A percentile compares a stretch with the other conserved stretches of the same genome.
These are phyloP conservation scores for Chiloscyllium plagiosum DNA, from an alignment of 2,113 vertebrate genomes.

Conservation along the genomic window DNA sequence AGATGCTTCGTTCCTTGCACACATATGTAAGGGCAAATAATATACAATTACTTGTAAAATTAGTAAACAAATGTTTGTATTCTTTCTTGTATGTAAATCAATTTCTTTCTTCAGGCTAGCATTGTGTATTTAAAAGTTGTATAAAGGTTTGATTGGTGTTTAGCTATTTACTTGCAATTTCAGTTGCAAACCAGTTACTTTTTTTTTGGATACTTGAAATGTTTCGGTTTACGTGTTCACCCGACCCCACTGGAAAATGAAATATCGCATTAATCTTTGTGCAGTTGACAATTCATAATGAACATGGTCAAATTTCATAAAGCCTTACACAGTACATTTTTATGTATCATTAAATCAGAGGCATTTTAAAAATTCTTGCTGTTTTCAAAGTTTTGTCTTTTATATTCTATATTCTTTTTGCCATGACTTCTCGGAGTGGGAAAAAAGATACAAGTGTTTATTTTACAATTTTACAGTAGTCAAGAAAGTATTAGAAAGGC, in stretches of 20 bases:
- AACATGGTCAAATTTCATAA: not conserved
- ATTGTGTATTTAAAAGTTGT: not conserved
- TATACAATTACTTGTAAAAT: not conserved
- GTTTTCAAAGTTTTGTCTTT: not conserved
- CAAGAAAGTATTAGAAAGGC: constrained; percentile 45
- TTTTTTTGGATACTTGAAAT: not conserved
- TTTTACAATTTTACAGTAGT: constrained; percentile 48
- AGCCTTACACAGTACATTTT: not conserved
- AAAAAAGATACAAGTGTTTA: constrained; percentile 45
- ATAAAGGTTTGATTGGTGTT: not conserved
- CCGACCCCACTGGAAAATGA: not conserved
- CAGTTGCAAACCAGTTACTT: not conserved
- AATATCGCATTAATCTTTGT: not conserved
- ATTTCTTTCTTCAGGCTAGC: not conserved
- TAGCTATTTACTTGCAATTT: not conserved
- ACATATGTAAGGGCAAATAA: not conserved
- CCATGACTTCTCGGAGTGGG: not conserved
- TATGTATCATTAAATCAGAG: not conserved
- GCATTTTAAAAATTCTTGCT: not conserved
- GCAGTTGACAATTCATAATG: not conserved
- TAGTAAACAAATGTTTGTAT: not conserved
- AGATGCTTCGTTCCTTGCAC: not conserved
- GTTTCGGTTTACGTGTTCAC: not conserved
- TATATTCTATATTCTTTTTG: not conserved
- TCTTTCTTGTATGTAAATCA: not conserved